Evolutionary conservation across 2,888 invertebrate species (phyloP), one percentile per base, ranked within the genome.

Genomic region (Pomacea canaliculata): DNA sequence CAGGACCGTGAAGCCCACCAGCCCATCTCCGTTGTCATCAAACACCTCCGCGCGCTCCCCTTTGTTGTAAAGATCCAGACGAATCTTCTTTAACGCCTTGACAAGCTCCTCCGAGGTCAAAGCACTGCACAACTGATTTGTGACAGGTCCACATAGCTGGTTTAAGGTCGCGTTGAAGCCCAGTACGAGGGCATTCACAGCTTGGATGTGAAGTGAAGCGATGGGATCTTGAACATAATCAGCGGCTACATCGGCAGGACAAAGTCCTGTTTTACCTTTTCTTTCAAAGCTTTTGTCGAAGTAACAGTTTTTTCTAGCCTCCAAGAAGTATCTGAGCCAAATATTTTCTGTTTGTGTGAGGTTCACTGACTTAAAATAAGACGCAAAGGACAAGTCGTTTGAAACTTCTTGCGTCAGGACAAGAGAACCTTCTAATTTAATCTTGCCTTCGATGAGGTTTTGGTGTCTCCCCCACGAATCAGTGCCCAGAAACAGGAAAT

Each of bases 281-380:
- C 72, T 62, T 48, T 56, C 66, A 67, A 76, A 84, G 62, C 82
- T 82, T 80, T 82, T 82, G 66, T 82, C 73, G 56, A 78, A 81
- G 70, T 81, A 81, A 70, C 84, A 84, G 16, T 72, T 67, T 62
- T 80, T 79, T 46, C 71, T 68, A 9, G 60, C 56, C 70, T 84
- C 81, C 69, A 82, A 77, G 71, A 81, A 83, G 23, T 69, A 71
- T 51, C 76, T 49, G 18, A 81, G 77, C 82, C 83, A 84, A 5
- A 81, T 75, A 66, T 83, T 78, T 63, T 10, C 9, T 16, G 73
- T 59, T n/a, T 13, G 7, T 16, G 49, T 9, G 7, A 59, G 66
- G 8, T 73, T 37, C 3, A 67, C 23, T 10, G 13, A 13, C 23
- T 49, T 37, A 66, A 73, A 73, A 56, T 73, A 73, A 13, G n/a